A percentile compares a stretch with the other conserved stretches of the same genome.
Evolutionary conservation across 2,888 invertebrate species (phyloP).

Genomic region (Drosophila maculinotata): DNA sequence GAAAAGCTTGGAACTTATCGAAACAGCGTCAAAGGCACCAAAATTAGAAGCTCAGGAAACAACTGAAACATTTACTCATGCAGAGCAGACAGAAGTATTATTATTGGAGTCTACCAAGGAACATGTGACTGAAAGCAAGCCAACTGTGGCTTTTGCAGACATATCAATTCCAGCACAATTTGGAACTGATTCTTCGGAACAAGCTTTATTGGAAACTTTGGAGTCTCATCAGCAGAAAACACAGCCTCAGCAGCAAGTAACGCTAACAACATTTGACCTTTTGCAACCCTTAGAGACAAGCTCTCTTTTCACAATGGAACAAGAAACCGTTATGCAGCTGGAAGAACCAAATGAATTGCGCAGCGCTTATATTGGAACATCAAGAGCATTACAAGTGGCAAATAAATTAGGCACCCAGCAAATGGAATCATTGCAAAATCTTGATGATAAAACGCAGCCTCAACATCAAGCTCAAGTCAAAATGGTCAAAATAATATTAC

Average conservation of each 20-base stretch:
- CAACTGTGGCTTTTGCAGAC: constrained; percentile 56
- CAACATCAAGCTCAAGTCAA: constrained; percentile 85
- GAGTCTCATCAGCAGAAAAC: constrained; percentile 27
- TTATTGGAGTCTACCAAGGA: constrained; percentile 64
- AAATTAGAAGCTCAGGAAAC: constrained; percentile 30
- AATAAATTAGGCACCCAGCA: constrained; percentile 87
- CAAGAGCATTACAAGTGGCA: constrained; percentile 86
- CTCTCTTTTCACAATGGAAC: constrained; percentile 63
- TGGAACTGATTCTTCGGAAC: constrained; percentile 56
- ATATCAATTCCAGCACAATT: constrained; percentile 51
- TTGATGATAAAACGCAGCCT: constrained; percentile 21
- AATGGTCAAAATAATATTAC: constrained; percentile 71
- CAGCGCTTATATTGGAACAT: constrained; percentile 57
- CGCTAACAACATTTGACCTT: constrained; percentile 51
- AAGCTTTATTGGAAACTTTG: constrained; percentile 68
- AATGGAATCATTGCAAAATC: constrained; percentile 86
- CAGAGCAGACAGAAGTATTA: constrained; percentile 62
- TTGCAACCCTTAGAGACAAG: constrained; percentile 71
- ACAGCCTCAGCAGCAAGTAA: constrained; percentile 52
- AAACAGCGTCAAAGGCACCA: constrained; percentile 18
- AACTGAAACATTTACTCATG: constrained; percentile 54
- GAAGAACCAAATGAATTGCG: constrained; percentile 38
- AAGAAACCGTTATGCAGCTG: constrained; percentile 56
- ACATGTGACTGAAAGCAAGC: constrained; percentile 35
- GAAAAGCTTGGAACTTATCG: constrained; percentile 43